A percentile compares a stretch with the other conserved stretches of the same genome.
These are phyloP conservation scores for Piprites chloris DNA, from an alignment of 2,113 vertebrate genomes.

Conservation along the genomic window DNA sequence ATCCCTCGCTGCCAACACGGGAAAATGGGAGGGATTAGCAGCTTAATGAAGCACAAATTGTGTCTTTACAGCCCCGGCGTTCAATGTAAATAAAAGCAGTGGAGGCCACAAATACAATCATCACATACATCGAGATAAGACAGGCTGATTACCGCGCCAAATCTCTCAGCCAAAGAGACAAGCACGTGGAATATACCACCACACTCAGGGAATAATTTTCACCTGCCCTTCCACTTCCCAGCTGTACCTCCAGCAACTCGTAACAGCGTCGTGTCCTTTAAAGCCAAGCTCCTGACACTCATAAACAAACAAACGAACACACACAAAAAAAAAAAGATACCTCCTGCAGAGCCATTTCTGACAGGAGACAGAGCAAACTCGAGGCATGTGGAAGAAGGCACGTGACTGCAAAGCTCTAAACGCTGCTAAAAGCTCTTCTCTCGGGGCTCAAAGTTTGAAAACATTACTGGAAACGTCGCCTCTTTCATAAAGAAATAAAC, in stretches of 20 bases:
- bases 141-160: background rate
- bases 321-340: no score
- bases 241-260: background rate
- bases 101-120: background rate
- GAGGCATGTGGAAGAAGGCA: background rate
- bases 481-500: background rate
- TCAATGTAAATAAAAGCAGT: background rate
- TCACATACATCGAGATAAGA: background rate
- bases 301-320: background rate
- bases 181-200: background rate
- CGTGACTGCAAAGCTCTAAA: background rate
- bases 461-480: background rate
- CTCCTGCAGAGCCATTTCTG: background rate
- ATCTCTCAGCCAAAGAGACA: background rate
- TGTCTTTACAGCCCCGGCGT: background rate
- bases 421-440: background rate
- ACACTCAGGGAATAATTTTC: background rate
- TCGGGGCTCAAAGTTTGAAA: background rate
- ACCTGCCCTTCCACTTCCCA: background rate
- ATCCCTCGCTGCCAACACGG: rapidly evolving
- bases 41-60: background rate
- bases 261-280: background rate
- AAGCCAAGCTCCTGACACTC: background rate
- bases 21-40: background rate
- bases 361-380: background rate